Evolutionary conservation across 2,113 vertebrate genomes (phyloP).

Genomic region (Chlamydotis undulata): DNA sequence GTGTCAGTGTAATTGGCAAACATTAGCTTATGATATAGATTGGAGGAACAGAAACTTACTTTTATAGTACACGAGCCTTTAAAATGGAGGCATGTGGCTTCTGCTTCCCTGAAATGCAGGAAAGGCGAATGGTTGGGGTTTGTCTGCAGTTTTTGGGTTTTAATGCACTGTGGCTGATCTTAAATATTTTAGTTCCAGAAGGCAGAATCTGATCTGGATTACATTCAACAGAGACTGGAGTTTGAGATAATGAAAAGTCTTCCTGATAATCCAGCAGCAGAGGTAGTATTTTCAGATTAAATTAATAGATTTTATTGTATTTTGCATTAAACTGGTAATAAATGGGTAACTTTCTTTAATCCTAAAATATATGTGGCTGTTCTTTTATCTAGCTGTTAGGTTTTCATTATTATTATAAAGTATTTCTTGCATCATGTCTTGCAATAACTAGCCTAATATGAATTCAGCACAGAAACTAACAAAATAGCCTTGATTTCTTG

Average conservation of each 20-base stretch:
- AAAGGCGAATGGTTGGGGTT: background rate
- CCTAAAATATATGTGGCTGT: background rate
- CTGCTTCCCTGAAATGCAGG: conserved; percentile 1
- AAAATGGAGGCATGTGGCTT: background rate
- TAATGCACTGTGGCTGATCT: conserved; percentile 45
- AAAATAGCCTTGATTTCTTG: background rate
- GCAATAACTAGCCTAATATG: background rate
- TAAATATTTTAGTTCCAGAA: conserved; percentile 89
- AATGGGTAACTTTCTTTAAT: background rate
- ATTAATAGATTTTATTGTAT: background rate
- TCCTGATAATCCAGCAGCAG: conserved; percentile 69
- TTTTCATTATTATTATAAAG: background rate
- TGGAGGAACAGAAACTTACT: background rate
- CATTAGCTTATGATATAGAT: background rate
- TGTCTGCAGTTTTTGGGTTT: conserved; percentile 3
- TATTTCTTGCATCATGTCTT: background rate
- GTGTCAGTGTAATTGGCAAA: background rate
- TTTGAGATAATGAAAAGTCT: conserved; percentile 85
- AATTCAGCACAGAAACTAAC: background rate
- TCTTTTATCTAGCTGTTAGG: background rate
- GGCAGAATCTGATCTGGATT: conserved; percentile 91
- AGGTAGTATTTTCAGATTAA: conserved; percentile 75
- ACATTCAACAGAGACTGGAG: conserved; percentile 88
- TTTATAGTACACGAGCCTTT: background rate
- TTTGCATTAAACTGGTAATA: background rate